A percentile compares a stretch with the other conserved stretches of the same genome.
phyloP scores from a whole-genome alignment of 2,113 vertebrate species.

The Brienomyrus longianalis region DNA sequence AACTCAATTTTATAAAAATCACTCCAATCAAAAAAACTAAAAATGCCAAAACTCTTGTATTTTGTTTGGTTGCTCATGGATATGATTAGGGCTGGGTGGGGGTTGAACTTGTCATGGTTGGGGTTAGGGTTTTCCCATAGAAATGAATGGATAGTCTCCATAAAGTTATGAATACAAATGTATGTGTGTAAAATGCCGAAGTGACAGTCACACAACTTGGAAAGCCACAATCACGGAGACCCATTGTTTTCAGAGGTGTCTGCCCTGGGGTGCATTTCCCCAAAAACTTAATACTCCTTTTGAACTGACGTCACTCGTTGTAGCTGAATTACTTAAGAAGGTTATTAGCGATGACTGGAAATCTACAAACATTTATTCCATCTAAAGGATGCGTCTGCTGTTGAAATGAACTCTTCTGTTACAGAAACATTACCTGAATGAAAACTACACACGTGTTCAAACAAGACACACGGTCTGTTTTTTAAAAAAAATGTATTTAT shows the following conservation, averaged over 20 bases:
- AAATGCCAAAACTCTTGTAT: too few relatives aligned
- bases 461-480: background rate
- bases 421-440: background rate
- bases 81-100: background rate
- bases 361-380: background rate
- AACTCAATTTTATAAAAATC: too few relatives aligned
- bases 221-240: background rate
- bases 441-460: background rate
- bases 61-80: too few relatives aligned
- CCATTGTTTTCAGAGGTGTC: background rate
- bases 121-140: too few relatives aligned
- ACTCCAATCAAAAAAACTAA: too few relatives aligned
- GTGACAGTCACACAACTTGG: background rate
- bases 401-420: background rate
- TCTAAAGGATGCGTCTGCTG: background rate
- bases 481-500: background rate
- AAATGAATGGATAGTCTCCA: too few relatives aligned
- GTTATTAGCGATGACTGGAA: background rate
- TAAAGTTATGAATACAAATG: background rate
- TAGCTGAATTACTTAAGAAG: background rate
- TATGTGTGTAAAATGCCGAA: background rate
- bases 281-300: background rate
- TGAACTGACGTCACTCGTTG: background rate
- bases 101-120: background rate
- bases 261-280: background rate